Percentiles rank a stretch among this genome's conserved stretches.
phyloP scores from a whole-genome alignment of 2,113 vertebrate genomes.

The Hiodon alosoides region DNA sequence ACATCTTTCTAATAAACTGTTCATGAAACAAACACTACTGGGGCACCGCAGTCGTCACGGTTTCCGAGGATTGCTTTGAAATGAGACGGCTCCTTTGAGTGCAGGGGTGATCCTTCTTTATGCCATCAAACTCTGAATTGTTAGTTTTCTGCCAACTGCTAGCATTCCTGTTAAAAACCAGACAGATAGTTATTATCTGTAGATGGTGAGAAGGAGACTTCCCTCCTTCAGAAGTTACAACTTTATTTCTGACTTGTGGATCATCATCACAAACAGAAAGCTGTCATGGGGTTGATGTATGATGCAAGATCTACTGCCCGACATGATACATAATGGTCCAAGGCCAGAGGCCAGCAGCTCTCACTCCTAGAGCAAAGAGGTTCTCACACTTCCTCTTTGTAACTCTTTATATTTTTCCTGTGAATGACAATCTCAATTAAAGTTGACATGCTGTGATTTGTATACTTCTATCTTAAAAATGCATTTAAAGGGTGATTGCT shows the following conservation, averaged over 20 bases:
- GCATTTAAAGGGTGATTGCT: too few relatives aligned
- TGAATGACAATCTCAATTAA: constrained; percentile 4
- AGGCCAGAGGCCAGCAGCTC: background rate
- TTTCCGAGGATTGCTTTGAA: background rate
- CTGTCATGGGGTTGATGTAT: too few relatives aligned
- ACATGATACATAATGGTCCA: background rate
- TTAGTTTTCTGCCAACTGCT: too few relatives aligned
- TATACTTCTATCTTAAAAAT: too few relatives aligned
- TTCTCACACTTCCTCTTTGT: background rate
- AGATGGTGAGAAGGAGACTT: too few relatives aligned
- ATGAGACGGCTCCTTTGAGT: background rate
- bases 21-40: background rate
- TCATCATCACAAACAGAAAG: too few relatives aligned
- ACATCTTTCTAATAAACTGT: background rate
- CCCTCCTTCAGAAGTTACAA: too few relatives aligned
- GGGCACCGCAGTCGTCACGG: background rate
- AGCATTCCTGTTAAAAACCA: too few relatives aligned
- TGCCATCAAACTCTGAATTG: too few relatives aligned
- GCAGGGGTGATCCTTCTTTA: background rate
- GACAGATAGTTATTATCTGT: too few relatives aligned
- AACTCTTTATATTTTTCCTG: background rate
- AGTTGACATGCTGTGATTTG: background rate
- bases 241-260: too few relatives aligned
- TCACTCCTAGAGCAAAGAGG: background rate
- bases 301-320: too few relatives aligned